phyloP scores from a whole-genome alignment of 2,113 vertebrate genomes.

The Aplodontia rufa region DNA sequence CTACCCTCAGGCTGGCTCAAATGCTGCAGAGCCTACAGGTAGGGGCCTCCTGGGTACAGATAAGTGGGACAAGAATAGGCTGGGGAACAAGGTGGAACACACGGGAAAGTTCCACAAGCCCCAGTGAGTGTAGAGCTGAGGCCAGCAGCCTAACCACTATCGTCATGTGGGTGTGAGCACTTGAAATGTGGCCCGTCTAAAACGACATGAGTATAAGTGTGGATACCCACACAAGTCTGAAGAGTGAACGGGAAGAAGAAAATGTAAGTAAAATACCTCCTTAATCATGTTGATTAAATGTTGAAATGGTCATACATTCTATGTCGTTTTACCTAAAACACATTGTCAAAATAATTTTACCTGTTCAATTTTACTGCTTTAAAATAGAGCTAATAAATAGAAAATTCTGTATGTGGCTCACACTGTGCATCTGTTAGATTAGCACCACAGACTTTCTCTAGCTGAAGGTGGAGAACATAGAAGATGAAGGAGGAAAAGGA shows the following conservation, averaged over 20 bases:
- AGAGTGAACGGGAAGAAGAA: background rate
- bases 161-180: background rate
- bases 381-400: background rate
- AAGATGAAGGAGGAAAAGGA: background rate
- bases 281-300: background rate
- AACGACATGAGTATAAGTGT: background rate
- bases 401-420: background rate
- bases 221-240: background rate
- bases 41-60: background rate
- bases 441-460: background rate
- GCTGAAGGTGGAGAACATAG: background rate
- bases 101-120: background rate
- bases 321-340: background rate
- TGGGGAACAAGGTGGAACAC: background rate
- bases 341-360: background rate
- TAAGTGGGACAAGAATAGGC: background rate
- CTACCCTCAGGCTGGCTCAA: background rate
- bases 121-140: background rate
- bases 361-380: background rate
- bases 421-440: background rate
- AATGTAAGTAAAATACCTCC: too few relatives aligned
- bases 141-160: rapidly evolving
- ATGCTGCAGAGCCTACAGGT: too few relatives aligned
- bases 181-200: background rate
- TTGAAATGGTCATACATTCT: background rate